Conservation (phyloP, 1,140 invertebrate species). For the Aphis gossypii region DNA sequence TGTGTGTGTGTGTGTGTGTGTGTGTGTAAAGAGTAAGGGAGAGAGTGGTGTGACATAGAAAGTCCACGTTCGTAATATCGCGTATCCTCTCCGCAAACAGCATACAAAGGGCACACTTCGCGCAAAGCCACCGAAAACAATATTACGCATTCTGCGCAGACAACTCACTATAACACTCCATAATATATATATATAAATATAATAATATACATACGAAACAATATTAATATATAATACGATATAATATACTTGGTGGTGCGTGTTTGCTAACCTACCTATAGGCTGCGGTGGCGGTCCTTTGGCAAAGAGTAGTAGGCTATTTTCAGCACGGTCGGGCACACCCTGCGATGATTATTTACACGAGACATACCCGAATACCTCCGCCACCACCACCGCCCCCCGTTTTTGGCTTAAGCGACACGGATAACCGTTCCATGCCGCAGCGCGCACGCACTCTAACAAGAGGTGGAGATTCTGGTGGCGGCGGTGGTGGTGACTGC, state of each 20-base stretch:
- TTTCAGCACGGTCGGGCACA: slow-evolving; percentile 13
- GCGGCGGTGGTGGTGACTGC: not conserved
- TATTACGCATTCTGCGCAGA: slow-evolving; percentile 26
- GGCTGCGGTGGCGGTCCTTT: not conserved
- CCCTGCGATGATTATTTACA: slow-evolving; percentile 36
- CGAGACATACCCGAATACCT: not conserved
- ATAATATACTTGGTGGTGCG: slow-evolving; percentile 8
- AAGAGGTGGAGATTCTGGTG: not conserved
- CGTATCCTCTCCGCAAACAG: not conserved
- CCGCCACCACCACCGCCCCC: not conserved
- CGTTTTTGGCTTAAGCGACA: not conserved
- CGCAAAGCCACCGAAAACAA: slow-evolving; percentile 22
- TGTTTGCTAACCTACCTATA: slow-evolving; percentile 23
- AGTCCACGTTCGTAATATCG: not conserved
- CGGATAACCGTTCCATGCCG: not conserved
- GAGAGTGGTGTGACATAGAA: not conserved
- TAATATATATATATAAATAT: not conserved
- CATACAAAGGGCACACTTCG: not conserved
- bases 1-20: no score
- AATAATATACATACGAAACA: not conserved
- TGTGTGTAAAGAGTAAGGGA: not conserved
- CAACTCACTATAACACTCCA: slow-evolving; percentile 1
- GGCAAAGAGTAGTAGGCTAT: slow-evolving; percentile 2
- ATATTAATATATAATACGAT: slow-evolving; percentile 15
- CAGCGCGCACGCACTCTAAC: not conserved